phyloP scores from a whole-genome alignment of 1,140 invertebrate genomes.

The Cotesia vestalis region DNA sequence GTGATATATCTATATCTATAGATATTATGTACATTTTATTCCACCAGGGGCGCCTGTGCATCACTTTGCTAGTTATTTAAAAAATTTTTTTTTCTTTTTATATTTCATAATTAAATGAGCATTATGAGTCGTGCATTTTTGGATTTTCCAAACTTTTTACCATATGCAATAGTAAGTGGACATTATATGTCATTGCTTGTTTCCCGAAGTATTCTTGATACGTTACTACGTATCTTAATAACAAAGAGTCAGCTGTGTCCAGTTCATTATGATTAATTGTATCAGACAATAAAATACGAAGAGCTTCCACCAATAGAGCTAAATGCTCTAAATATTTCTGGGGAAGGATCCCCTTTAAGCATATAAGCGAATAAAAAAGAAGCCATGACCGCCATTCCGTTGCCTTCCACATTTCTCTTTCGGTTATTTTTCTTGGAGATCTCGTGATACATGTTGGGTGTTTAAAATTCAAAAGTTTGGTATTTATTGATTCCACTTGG shows the following conservation, averaged over 20 bases:
- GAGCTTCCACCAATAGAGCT: slow-evolving; percentile 20
- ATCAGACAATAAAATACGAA: slow-evolving; percentile 31
- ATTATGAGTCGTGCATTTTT: no score
- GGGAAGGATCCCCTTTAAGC: slow-evolving; percentile 26
- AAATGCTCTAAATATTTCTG: slow-evolving; percentile 29
- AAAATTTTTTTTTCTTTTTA: no score
- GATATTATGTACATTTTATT: no score
- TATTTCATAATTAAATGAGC: no score
- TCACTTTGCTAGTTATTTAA: no score
- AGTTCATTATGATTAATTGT: slow-evolving; percentile 4
- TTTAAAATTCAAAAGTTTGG: slow-evolving; percentile 18
- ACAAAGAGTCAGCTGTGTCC: neutral
- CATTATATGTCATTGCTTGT: slow-evolving; percentile 26
- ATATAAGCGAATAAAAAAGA: slow-evolving; percentile 30
- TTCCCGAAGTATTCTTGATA: slow-evolving; percentile 29
- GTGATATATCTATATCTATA: no score
- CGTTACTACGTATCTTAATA: slow-evolving; percentile 4
- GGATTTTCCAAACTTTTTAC: no score
- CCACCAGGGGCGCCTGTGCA: no score
- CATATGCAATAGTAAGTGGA: slow-evolving; percentile 25
- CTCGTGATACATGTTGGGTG: slow-evolving; percentile 25
- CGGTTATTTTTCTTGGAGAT: slow-evolving; percentile 18
- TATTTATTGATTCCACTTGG: slow-evolving; percentile 27
- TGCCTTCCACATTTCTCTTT: slow-evolving; percentile 31
- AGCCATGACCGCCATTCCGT: slow-evolving; percentile 32